Base-by-base conservation (phyloP, 2,888 invertebrate species). In the Acholoe squamosa region DNA sequence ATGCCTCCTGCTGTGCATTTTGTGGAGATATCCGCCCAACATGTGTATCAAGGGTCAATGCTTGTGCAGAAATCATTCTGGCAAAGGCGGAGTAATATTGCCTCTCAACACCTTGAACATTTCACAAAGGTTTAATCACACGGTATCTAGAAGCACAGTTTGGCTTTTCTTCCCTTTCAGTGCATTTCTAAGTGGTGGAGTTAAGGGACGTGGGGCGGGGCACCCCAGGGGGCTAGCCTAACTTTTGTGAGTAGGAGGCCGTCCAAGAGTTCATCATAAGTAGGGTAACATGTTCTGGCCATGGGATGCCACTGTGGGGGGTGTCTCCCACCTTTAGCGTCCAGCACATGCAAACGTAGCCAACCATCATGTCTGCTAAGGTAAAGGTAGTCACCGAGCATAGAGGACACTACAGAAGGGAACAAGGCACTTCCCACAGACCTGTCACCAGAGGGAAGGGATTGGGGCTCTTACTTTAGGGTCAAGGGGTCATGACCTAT, bases 201-300 rank as follows among this genome's bases (percentile, higher is more conserved):
- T 28, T 71, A 71, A 71, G 28, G 14, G 25, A 5, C 14, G n/a
- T 14, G 28, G 28, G 28, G 28, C 25, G 5, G 71, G 71, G 71
- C 28, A 28, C 71, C 71, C 14, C 31, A 28, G 28, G 71, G 71
- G 71, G 71, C 28, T 71, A n/a, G 28, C 0, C 14, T 0, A 25
- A 14, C 31, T 71, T 25, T 71, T 71, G 25, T 25, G 25, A 25
- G 31, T 28, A n/a, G 1, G 28, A 71, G 28, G 28, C 12, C 71
- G 28, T 71, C 71, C 71, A 71, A 71, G 71, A 28, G 71, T 71
- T 71, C 71, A 71, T 71, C 71, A 71, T 71, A 71, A 71, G n/a
- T 71, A 28, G 71, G 71, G 71, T 71, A 71, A 71, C 71, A 71
- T 71, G 71, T 71, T 25, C 71, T 28, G 31, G 16, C 28, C 25